Conservation (phyloP, 92 coral and sea anemone genomes). For the Heteractis magnifica region DNA sequence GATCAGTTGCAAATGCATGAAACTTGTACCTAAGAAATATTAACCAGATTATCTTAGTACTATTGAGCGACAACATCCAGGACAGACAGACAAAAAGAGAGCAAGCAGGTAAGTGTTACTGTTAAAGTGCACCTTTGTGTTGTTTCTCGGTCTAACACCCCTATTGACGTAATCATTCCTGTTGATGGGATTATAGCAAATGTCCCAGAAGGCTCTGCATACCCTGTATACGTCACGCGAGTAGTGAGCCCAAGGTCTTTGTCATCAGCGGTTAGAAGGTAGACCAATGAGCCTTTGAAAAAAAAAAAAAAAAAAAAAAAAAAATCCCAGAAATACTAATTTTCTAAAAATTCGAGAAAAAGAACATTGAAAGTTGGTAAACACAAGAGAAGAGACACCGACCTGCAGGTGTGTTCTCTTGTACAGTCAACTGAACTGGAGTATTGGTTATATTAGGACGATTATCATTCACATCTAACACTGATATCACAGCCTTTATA, state of each 20-base stretch:
- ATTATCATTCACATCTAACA: slow-evolving; percentile 66
- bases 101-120: slow-evolving; percentile 2
- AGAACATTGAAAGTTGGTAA: background rate
- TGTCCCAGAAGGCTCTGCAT: slow-evolving; percentile 55
- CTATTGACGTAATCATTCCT: slow-evolving; percentile 48
- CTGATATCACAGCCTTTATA: slow-evolving; percentile 46
- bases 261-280: slow-evolving; percentile 57
- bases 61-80: background rate
- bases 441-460: slow-evolving; percentile 55
- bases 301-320: background rate
- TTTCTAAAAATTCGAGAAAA: background rate
- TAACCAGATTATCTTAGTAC: background rate
- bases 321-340: background rate
- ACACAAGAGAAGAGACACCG: background rate
- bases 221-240: slow-evolving; percentile 47
- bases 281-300: slow-evolving; percentile 56
- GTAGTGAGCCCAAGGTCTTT: slow-evolving; percentile 56
- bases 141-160: slow-evolving; percentile 45
- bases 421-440: slow-evolving; percentile 52
- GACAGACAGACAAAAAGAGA: background rate
- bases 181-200: slow-evolving; percentile 46
- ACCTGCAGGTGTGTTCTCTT: slow-evolving; percentile 64
- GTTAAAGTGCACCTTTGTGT: slow-evolving; percentile 20
- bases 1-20: slow-evolving; percentile 58
- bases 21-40: slow-evolving; percentile 48